Evolutionary conservation across 2,113 vertebrate genomes (phyloP).

Genomic region (Empidonax traillii): DNA sequence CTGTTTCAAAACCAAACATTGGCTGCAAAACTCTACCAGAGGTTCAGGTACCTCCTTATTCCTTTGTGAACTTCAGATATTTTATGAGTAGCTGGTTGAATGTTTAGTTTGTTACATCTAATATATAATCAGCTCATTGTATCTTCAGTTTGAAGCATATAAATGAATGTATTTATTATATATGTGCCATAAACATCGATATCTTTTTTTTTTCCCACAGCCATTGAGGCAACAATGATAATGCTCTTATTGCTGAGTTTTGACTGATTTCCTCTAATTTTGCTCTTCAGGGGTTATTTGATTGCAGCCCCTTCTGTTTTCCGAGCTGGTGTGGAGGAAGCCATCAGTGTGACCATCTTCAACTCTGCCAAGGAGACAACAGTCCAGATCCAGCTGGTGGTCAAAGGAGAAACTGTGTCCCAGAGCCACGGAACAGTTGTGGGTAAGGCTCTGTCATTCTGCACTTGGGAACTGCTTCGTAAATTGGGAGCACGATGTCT

Average conservation of each 20-base stretch:
- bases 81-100: neutral
- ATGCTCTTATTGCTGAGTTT: neutral
- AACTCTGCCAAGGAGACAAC: conserved; percentile 80
- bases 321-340: conserved; percentile 84
- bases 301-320: conserved; percentile 89
- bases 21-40: neutral
- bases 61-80: neutral
- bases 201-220: too few relatives aligned
- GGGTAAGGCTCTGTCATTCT: conserved; percentile 69
- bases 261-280: neutral
- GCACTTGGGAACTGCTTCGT: fast-evolving
- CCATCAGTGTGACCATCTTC: conserved; percentile 89
- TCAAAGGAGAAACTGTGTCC: conserved; percentile 85
- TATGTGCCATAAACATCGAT: neutral
- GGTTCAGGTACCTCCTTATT: neutral
- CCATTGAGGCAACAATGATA: too few relatives aligned
- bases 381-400: conserved; percentile 86
- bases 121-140: neutral
- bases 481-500: fast-evolving
- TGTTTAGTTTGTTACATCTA: neutral
- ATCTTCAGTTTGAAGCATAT: neutral
- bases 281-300: conserved; percentile 83
- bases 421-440: conserved; percentile 78
- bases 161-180: neutral
- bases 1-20: neutral